Base-by-base conservation (phyloP, 2,113 vertebrate species). In the Pogonocichla stellata region DNA sequence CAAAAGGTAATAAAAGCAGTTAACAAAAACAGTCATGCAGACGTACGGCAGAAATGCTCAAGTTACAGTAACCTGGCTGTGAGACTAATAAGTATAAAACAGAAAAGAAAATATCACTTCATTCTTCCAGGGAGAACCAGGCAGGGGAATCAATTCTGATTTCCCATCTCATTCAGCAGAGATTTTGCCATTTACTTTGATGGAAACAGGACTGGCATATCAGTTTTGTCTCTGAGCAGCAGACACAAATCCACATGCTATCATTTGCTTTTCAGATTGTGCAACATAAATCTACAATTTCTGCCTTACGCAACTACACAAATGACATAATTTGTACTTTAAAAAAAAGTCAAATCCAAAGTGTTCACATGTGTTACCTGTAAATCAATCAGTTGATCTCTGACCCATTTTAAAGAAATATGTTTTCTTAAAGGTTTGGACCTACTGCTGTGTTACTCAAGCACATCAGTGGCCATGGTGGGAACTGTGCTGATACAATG, bases 1-100 rank as follows among this genome's bases (percentile, higher is more conserved):
- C 57, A 95, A 91, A 94, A 95, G 51, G 77, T 81, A 96, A 93
- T 62, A 83, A 88, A 95, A 92, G 56, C 1, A 8, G 65, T 45
- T 86, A 88, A 64, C 66, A 96, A 87, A 93, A 96, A 28, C 50
- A 92, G 81, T 62, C 45, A 70, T 64, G 45, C 50, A 73, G 61
- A 58, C 33, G 28, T 77, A 89, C 54, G 56, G 88, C 95, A 92
- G 90, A 91, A 87, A 85, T 79, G 67, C 65, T 95, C 77, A 93
- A 75, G 56, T 86, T 94, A 91, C 64, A 86, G 51, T 93, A 97
- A 95, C 81, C 45, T 91, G 84, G 75, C 65, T 84, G 60, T 72
- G 91, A 97, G 92, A 91, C 75, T 88, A 92, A 11, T 60, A 91
- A 84, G 72, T 71, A 88, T 75, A 88, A 93, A 96, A 80, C 54